These are phyloP conservation scores for Panurus biarmicus DNA, from an alignment of 2,113 vertebrate genomes.

Conservation along the genomic window DNA sequence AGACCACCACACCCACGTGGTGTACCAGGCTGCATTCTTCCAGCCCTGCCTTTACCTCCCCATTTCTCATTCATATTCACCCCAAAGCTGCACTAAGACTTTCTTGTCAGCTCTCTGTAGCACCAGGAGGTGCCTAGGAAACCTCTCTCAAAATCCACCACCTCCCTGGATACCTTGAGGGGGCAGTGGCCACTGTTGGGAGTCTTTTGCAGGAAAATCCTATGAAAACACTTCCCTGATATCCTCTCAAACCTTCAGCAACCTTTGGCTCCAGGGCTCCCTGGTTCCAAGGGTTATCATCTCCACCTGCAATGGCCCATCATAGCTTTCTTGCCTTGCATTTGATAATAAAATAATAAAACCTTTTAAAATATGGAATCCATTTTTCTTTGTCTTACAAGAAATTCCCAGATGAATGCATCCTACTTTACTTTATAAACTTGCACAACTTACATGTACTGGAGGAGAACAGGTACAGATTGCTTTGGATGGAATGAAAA, in stretches of 20 bases:
- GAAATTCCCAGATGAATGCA: background rate
- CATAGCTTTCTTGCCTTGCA: background rate
- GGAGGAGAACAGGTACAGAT: background rate
- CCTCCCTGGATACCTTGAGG: background rate
- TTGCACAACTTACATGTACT: background rate
- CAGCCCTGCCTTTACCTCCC: background rate
- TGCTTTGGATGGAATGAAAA: background rate
- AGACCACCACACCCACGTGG: background rate
- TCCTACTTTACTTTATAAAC: background rate
- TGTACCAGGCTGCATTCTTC: background rate
- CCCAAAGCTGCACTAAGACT: background rate
- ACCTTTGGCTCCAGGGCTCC: background rate
- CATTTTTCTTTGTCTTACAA: background rate
- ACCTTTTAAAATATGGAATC: background rate
- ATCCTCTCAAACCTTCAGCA: background rate
- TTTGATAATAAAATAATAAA: background rate
- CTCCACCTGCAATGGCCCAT: background rate
- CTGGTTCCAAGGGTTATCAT: background rate
- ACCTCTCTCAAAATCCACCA: background rate
- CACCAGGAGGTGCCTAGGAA: background rate
- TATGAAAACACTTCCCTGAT: background rate
- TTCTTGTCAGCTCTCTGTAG: fast-evolving
- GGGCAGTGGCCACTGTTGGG: background rate
- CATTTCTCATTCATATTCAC: background rate
- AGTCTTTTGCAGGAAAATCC: background rate